phyloP scores from a whole-genome alignment of 2,797 vertebrate species.

The Danio jaintianensis region DNA sequence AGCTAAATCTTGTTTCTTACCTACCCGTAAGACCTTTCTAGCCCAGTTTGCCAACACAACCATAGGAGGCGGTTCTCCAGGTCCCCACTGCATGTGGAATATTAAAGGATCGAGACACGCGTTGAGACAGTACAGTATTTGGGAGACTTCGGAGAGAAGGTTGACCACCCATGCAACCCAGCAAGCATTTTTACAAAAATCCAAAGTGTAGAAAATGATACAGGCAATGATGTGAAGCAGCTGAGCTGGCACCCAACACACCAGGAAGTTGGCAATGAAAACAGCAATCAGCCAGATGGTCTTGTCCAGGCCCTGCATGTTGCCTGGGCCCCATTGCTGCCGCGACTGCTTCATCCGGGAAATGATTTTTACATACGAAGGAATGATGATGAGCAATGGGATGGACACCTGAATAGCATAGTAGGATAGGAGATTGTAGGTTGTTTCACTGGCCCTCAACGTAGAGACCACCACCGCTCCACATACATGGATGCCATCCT shows the following conservation, averaged over 20 bases:
- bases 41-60: conserved; percentile 25
- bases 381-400: conserved; percentile 60
- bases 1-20: conserved; percentile 22
- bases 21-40: conserved; percentile 24
- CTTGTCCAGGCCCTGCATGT: conserved; percentile 48
- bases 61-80: conserved; percentile 18
- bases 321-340: conserved; percentile 51
- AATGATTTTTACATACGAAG: conserved; percentile 60
- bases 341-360: conserved; percentile 50
- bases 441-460: conserved; percentile 25
- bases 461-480: conserved; percentile 55
- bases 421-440: conserved; percentile 60
- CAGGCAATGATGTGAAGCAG: conserved; percentile 63
- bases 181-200: conserved; percentile 56
- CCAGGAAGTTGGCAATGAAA: conserved; percentile 62
- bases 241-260: conserved; percentile 66
- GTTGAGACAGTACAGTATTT: conserved; percentile 57
- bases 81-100: conserved; percentile 55
- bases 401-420: conserved; percentile 61
- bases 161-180: conserved; percentile 58
- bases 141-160: conserved; percentile 54
- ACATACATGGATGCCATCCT: conserved; percentile 48
- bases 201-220: conserved; percentile 55
- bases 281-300: conserved; percentile 58
- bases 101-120: conserved; percentile 60